These are phyloP conservation scores for Anagrus nilaparvatae DNA, from an alignment of 1,140 invertebrate species.

Conservation along the genomic window DNA sequence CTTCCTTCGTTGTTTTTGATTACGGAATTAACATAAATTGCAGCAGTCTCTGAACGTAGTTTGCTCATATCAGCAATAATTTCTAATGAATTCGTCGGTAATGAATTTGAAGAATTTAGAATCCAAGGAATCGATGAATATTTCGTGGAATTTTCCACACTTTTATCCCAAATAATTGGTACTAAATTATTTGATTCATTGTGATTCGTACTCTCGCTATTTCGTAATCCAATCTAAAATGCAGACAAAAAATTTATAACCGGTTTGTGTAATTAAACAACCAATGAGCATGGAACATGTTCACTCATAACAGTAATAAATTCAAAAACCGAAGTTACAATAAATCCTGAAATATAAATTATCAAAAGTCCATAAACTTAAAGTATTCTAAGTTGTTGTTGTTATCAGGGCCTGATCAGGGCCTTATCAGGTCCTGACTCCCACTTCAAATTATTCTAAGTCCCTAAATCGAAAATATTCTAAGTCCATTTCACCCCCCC, in stretches of 20 bases:
- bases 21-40: slow-evolving; percentile 59
- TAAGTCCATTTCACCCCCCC: no score
- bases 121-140: slow-evolving; percentile 47
- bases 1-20: slow-evolving; percentile 49
- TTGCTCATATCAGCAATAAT: slow-evolving; percentile 46
- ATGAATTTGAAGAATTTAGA: slow-evolving; percentile 35
- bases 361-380: no score
- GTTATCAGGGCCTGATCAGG: no score
- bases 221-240: slow-evolving; percentile 31
- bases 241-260: slow-evolving; percentile 9
- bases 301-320: no score
- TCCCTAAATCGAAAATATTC: no score
- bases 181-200: slow-evolving; percentile 55
- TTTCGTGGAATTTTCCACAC: slow-evolving; percentile 3
- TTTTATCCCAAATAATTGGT: slow-evolving; percentile 51
- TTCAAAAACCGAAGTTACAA: no score
- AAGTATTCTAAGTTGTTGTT: not conserved
- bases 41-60: slow-evolving; percentile 48
- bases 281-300: no score
- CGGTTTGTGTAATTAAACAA: not conserved
- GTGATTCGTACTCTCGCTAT: slow-evolving; percentile 42
- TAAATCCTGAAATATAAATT: no score
- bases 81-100: slow-evolving; percentile 38
- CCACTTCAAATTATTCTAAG: no score
- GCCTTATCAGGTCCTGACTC: no score